These are phyloP conservation scores for Mantis religiosa DNA, from an alignment of 2,888 invertebrate genomes.

Conservation along the genomic window DNA sequence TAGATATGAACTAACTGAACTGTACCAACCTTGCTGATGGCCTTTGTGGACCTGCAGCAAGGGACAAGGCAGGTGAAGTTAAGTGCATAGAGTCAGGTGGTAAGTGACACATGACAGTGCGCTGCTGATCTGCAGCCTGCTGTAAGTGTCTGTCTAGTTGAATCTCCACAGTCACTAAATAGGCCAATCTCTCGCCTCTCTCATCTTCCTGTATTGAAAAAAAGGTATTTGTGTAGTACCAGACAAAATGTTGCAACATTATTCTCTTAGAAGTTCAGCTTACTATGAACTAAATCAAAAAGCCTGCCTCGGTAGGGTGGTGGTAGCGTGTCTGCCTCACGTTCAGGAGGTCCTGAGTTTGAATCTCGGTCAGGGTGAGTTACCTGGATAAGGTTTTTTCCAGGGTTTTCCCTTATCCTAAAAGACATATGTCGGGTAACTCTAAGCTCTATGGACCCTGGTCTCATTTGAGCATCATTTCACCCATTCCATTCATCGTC, in stretches of 20 bases:
- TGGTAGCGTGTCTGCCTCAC: no score
- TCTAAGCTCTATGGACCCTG: no score
- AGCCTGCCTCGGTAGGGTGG: no score
- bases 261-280: no score
- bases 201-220: background rate
- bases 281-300: no score
- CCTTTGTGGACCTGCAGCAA: conserved; percentile 52
- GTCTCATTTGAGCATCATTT: no score
- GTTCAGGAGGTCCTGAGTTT: no score
- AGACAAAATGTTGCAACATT: background rate
- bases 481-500: no score
- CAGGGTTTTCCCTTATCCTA: no score
- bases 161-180: conserved; percentile 57
- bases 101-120: conserved; percentile 58
- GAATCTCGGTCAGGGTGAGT: no score
- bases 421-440: no score
- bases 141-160: conserved; percentile 72
- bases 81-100: conserved; percentile 42
- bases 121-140: conserved; percentile 67
- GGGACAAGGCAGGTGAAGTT: background rate
- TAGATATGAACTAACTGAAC: conserved; percentile 37
- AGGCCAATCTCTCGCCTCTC: conserved; percentile 18
- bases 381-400: no score
- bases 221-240: background rate
- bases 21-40: conserved; percentile 46